Percentiles rank a stretch among this genome's conserved stretches.
Conservation (phyloP, 2,113 vertebrate genomes). For the Cephalopholis sonnerati region DNA sequence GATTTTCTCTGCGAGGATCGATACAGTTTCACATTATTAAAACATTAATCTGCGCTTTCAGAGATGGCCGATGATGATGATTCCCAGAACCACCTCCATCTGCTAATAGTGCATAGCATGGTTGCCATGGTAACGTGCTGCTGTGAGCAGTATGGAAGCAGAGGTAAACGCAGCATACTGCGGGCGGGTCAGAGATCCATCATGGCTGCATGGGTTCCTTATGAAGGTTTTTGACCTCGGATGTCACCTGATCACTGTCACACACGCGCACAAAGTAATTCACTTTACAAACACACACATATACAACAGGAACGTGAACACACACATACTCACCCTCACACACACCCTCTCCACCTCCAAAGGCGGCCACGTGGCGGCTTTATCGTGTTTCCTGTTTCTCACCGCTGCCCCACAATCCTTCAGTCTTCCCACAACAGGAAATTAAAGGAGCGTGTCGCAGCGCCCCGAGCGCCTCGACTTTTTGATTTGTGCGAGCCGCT, state of each 20-base stretch:
- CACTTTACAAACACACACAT: slow-evolving; percentile 28
- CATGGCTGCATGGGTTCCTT: slow-evolving; percentile 7
- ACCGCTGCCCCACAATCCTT: slow-evolving; percentile 71
- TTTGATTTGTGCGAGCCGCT: slow-evolving; percentile 71
- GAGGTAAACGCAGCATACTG: not conserved
- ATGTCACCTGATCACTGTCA: slow-evolving; percentile 32
- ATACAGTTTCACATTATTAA: slow-evolving; percentile 47
- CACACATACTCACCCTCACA: not conserved
- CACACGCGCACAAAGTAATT: not conserved
- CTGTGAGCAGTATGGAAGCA: not conserved
- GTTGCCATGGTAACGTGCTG: slow-evolving; percentile 36
- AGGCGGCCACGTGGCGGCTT: slow-evolving; percentile 45
- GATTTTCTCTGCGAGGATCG: slow-evolving; percentile 35
- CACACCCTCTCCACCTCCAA: slow-evolving; percentile 23
- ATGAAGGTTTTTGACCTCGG: slow-evolving; percentile 52
- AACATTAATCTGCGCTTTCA: slow-evolving; percentile 31
- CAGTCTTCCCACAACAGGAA: slow-evolving; percentile 78
- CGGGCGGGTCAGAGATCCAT: slow-evolving; percentile 36
- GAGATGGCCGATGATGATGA: slow-evolving; percentile 43
- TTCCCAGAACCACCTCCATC: not conserved
- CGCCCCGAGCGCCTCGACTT: slow-evolving; percentile 59
- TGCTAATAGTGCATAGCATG: not conserved
- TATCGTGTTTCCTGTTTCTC: slow-evolving; percentile 77
- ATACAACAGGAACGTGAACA: not conserved
- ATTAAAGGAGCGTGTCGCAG: slow-evolving; percentile 73